A percentile compares a stretch with the other conserved stretches of the same genome.
phyloP scores from a whole-genome alignment of 1,140 invertebrate genomes.

The Drosophila paulistorum region DNA sequence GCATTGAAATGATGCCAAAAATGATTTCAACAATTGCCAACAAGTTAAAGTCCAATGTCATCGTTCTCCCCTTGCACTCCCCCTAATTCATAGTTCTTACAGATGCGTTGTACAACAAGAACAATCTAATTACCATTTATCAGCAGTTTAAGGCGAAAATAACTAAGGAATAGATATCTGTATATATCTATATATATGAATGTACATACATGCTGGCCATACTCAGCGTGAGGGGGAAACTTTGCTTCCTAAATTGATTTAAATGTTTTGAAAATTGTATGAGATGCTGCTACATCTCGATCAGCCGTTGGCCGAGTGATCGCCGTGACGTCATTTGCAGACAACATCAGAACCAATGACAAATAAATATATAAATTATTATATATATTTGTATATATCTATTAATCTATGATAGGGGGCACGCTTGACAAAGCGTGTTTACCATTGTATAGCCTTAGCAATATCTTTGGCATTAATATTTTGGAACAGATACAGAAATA shows the following conservation, averaged over 20 bases:
- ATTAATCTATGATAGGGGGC: constrained; percentile 20
- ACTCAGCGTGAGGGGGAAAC: constrained; percentile 10
- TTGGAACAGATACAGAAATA: constrained; percentile 25
- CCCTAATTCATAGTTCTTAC: constrained; percentile 3
- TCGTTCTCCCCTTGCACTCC: constrained; percentile 26
- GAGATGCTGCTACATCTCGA: constrained; percentile 27
- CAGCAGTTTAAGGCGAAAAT: constrained; percentile 58
- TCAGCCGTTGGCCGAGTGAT: constrained; percentile 69
- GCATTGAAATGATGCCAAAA: constrained; percentile 71
- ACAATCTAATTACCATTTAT: constrained; percentile 63
- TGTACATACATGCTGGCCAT: background rate
- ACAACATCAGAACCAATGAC: constrained; percentile 36
- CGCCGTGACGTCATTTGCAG: constrained; percentile 64
- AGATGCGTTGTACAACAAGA: constrained; percentile 40
- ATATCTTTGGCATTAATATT: constrained; percentile 42
- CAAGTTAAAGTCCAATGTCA: constrained; percentile 71
- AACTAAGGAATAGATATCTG: constrained; percentile 22
- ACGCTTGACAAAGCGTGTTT: constrained; percentile 43
- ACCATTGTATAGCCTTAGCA: constrained; percentile 20
- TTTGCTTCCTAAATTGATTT: constrained; percentile 54
- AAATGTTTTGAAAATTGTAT: constrained; percentile 43
- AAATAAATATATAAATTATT: constrained; percentile 27
- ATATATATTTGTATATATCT: background rate
- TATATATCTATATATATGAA: too few species aligned
- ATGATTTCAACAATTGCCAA: constrained; percentile 39